phyloP scores from a whole-genome alignment of 2,797 vertebrate genomes.

The Hippocampus kuda region DNA sequence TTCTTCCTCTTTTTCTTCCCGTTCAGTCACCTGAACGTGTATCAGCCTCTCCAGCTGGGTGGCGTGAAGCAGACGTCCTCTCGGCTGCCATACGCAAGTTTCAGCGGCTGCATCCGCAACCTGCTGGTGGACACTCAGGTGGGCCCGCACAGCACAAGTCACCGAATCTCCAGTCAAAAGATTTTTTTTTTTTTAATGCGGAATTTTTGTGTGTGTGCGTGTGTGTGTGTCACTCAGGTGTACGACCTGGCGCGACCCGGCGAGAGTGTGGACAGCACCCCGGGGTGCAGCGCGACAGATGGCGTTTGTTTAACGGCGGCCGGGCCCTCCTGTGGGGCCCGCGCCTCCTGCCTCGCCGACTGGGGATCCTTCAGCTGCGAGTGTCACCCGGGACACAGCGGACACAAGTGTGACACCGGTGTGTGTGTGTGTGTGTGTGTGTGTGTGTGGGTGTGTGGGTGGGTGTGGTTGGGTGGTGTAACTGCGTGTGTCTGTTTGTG shows the following conservation, averaged over 20 bases:
- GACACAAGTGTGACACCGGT: conserved; percentile 77
- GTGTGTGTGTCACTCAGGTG: conserved; percentile 56
- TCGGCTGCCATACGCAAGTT: conserved; percentile 60
- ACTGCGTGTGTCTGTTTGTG: not conserved
- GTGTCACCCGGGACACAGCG: conserved; percentile 73
- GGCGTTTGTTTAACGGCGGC: conserved; percentile 66
- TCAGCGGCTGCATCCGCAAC: conserved; percentile 78
- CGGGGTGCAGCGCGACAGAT: conserved; percentile 72
- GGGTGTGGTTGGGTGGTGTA: no score
- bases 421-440: not conserved
- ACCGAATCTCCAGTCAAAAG: no score
- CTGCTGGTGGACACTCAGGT: conserved; percentile 80
- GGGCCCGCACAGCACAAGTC: conserved; percentile 3
- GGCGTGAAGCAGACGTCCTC: conserved; percentile 71
- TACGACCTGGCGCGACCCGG: conserved; percentile 76
- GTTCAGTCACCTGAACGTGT: conserved; percentile 65
- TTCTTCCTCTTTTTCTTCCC: not conserved
- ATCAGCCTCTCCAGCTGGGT: conserved; percentile 81
- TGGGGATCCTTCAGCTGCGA: conserved; percentile 80
- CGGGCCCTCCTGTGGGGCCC: conserved; percentile 69
- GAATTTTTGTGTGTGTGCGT: not conserved
- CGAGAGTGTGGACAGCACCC: conserved; percentile 72
- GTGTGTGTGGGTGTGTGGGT: not conserved
- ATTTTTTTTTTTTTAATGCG: no score
- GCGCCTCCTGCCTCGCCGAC: conserved; percentile 71